Evolutionary conservation across 2,888 invertebrate genomes (phyloP), one percentile per base, ranked within the genome.

Genomic region (Colletes collaris): DNA sequence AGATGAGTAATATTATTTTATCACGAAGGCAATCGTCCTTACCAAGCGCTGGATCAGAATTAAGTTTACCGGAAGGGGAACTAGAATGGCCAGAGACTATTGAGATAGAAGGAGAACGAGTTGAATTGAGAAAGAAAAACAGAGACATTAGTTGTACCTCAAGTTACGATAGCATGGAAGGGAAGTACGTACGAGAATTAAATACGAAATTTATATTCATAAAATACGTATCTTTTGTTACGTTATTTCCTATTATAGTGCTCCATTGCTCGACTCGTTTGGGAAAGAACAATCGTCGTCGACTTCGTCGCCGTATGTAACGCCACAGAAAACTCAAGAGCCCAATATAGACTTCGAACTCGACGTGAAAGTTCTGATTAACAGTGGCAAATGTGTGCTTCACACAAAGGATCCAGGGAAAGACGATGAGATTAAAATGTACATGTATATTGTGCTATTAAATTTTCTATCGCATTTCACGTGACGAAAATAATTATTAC

Each of bases 341-440:
- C 98, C 99, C 0, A 98, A 97, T 91, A 97, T 99, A 70, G 99
- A 99, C 93, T 97, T 99, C 90, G 98, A 99, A 92, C 93, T 99
- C 87, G 99, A 99, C 92, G 97, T 99, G 6, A 98, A 98, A 93
- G 98, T 99, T 59, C 95, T 98, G 89, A 98, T 99, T 79, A 99
- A 98, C 93, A 98, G 98, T 88, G 99, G 99, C 8, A 98, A 99
- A 93, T 99, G 99, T 93, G 98, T 98, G 49, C 94, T 99, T 52
- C 99, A 99, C 92, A 99, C 99, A 2, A 98, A 97, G 93, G 97
- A 97, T 89, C 94, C 95, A 79, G 94, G 93, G 72, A 95, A 94
- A 87, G 96, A 96, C 68, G 96, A 96, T 75, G 96, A 96, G 80
- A 93, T 95, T 58, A 96, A 96, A 93, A 93, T 95, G 95, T 95